Percentiles rank a stretch among this genome's conserved stretches.
Evolutionary conservation across 2,797 vertebrate genomes (phyloP).

Genomic region (Kryptolebias ocellatus): DNA sequence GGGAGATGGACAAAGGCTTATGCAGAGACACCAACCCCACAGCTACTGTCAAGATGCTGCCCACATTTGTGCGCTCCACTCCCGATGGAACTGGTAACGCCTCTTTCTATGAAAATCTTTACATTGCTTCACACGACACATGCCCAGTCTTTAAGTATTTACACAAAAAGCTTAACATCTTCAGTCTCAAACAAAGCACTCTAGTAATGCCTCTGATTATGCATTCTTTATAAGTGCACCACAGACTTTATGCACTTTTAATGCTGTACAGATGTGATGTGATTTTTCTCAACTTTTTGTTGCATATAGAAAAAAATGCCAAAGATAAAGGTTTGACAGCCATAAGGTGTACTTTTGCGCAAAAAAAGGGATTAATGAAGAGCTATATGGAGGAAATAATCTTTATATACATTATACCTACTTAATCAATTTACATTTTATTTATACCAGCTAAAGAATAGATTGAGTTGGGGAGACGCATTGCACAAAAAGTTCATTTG

Average conservation of each 20-base stretch:
- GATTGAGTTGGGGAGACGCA: too few species aligned
- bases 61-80: slow-evolving; percentile 94
- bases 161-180: not conserved
- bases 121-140: not conserved
- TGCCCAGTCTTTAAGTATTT: not conserved
- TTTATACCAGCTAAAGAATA: too few species aligned
- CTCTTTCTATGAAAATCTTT: not conserved
- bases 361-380: too few species aligned
- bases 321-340: too few species aligned
- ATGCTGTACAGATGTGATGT: too few species aligned
- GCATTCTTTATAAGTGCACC: not conserved
- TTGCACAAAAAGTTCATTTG: too few species aligned
- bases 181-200: not conserved
- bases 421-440: too few species aligned
- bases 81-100: slow-evolving; percentile 93
- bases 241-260: not conserved
- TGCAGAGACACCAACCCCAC: slow-evolving; percentile 90
- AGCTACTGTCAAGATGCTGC: slow-evolving; percentile 93
- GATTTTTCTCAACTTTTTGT: not conserved
- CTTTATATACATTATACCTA: too few species aligned
- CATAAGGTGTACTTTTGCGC: too few species aligned
- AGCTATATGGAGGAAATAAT: too few species aligned
- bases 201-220: not conserved
- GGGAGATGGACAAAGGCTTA: slow-evolving; percentile 96
- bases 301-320: too few species aligned